Conservation (phyloP, 2,113 vertebrate genomes). For the Octodon degus region DNA sequence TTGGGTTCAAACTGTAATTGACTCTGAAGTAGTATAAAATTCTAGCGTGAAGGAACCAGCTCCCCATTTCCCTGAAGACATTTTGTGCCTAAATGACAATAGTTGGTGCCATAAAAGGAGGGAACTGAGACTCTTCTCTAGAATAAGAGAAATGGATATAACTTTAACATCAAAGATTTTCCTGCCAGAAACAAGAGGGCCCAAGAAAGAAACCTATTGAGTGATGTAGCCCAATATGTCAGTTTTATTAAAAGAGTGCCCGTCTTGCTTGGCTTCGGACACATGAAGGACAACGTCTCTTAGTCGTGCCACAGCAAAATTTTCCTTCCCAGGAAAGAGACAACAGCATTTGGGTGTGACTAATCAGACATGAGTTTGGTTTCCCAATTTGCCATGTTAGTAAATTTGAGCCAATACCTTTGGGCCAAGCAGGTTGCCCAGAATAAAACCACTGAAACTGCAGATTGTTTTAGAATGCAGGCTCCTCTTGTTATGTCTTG, state of each 20-base stretch:
- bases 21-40: conserved; percentile 14
- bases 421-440: neutral
- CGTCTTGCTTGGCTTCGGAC: neutral
- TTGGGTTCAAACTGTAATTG: conserved; percentile 44
- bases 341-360: neutral
- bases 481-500: neutral
- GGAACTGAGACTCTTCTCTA: neutral
- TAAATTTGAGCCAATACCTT: conserved; percentile 20
- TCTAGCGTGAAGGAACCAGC: neutral
- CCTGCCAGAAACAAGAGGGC: neutral
- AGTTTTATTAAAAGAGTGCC: neutral
- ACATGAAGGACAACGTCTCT: neutral
- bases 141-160: neutral
- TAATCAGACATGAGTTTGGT: neutral
- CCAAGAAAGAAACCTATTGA: neutral
- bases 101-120: neutral
- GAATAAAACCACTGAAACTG: neutral
- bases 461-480: neutral
- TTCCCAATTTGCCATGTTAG: conserved; percentile 30
- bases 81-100: neutral
- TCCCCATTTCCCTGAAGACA: neutral
- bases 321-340: conserved; percentile 26
- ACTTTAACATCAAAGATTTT: conserved; percentile 1
- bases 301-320: conserved; percentile 28
- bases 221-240: neutral